Percentiles rank a stretch among this genome's conserved stretches.
phyloP scores from a whole-genome alignment of 2,113 vertebrate species.

The Heterotis niloticus region DNA sequence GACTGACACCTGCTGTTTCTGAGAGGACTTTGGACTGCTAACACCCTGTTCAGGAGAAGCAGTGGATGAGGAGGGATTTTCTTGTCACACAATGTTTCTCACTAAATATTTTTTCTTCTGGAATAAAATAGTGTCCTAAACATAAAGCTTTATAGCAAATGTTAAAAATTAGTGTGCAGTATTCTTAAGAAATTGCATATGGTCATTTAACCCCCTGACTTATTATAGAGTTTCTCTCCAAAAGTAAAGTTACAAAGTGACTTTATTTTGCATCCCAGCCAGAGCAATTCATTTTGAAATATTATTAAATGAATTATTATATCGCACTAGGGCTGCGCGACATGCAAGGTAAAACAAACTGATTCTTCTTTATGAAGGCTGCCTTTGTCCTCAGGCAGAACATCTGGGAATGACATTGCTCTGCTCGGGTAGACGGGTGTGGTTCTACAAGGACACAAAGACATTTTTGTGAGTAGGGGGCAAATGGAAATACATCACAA shows the following conservation, averaged over 20 bases:
- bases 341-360: background rate
- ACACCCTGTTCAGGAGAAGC: too few relatives aligned
- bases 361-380: background rate
- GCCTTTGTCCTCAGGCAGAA: background rate
- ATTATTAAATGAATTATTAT: background rate
- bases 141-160: background rate
- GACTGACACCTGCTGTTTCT: too few relatives aligned
- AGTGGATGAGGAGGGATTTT: too few relatives aligned
- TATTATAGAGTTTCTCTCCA: constrained; percentile 19
- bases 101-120: too few relatives aligned
- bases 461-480: background rate
- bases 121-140: too few relatives aligned
- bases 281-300: background rate
- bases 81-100: too few relatives aligned
- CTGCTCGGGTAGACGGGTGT: background rate
- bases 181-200: background rate
- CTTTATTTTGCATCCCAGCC: background rate
- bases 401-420: background rate
- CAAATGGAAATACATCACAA: background rate
- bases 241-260: background rate
- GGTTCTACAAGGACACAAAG: background rate
- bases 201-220: too few relatives aligned
- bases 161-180: background rate
- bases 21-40: too few relatives aligned
- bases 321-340: background rate